Conservation (phyloP, 1,140 invertebrate genomes). For the Wiebesia pumilae region DNA sequence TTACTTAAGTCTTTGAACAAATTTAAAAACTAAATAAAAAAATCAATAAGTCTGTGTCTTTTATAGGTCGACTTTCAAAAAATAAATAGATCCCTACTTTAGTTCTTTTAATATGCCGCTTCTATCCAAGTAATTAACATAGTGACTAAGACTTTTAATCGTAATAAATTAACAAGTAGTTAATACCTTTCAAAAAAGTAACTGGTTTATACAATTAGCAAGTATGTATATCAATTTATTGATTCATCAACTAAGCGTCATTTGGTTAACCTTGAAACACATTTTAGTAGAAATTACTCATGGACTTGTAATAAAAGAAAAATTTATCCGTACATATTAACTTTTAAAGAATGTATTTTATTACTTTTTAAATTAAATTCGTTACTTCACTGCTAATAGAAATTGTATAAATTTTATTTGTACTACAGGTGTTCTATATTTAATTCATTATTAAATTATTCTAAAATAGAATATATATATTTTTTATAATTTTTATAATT, state of each 20-base stretch:
- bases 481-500: too few species aligned
- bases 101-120: background rate
- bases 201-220: background rate
- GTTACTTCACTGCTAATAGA: too few species aligned
- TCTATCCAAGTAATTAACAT: background rate
- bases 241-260: constrained; percentile 2
- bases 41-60: background rate
- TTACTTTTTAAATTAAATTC: too few species aligned
- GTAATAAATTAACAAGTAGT: background rate
- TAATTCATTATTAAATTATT: too few species aligned
- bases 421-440: too few species aligned
- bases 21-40: background rate
- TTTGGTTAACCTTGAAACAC: background rate
- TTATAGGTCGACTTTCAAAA: background rate
- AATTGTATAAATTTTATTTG: too few species aligned
- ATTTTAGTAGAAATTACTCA: too few species aligned
- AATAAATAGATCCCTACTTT: background rate
- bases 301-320: too few species aligned
- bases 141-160: background rate
- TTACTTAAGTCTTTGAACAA: background rate
- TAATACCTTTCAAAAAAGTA: background rate
- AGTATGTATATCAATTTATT: background rate
- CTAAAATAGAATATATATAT: too few species aligned
- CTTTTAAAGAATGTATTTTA: too few species aligned
- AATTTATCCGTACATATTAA: too few species aligned